Conservation (phyloP, 2,888 invertebrate species). For the Drosophila testacea region DNA sequence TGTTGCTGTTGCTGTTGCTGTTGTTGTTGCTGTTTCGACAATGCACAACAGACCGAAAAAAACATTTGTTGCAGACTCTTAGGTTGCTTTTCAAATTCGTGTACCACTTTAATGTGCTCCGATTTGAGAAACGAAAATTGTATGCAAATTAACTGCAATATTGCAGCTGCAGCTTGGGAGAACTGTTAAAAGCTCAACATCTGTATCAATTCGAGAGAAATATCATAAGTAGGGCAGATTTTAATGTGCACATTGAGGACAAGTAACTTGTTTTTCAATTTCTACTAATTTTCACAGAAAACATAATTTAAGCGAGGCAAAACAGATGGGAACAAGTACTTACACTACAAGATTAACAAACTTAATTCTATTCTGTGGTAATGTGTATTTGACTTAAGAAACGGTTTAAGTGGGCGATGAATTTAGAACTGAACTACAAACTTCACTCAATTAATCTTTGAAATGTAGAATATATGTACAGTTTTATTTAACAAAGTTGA, state of each 20-base stretch:
- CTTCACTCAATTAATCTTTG: too few species aligned
- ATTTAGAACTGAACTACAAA: too few species aligned
- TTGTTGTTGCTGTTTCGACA: constrained; percentile 44
- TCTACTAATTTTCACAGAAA: too few species aligned
- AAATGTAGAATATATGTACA: too few species aligned
- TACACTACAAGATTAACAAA: too few species aligned
- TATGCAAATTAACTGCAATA: constrained; percentile 39
- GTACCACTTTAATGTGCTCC: constrained; percentile 57
- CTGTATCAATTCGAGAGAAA: neutral
- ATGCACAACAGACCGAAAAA: constrained; percentile 16
- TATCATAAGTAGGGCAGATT: neutral
- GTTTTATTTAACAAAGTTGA: too few species aligned
- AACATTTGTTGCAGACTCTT: constrained; percentile 74
- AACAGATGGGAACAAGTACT: too few species aligned
- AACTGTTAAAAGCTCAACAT: constrained; percentile 8
- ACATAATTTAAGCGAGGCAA: too few species aligned
- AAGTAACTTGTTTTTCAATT: neutral
- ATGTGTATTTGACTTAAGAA: too few species aligned
- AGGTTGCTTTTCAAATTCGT: constrained; percentile 53
- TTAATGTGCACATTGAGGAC: neutral
- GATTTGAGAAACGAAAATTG: constrained; percentile 16
- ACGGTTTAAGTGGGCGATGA: too few species aligned
- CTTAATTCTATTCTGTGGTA: too few species aligned
- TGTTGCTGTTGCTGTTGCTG: constrained; percentile 35
- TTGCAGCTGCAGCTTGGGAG: constrained; percentile 9